These are phyloP conservation scores for Yponomeuta sedellus DNA, from an alignment of 2,888 invertebrate genomes.

Conservation along the genomic window DNA sequence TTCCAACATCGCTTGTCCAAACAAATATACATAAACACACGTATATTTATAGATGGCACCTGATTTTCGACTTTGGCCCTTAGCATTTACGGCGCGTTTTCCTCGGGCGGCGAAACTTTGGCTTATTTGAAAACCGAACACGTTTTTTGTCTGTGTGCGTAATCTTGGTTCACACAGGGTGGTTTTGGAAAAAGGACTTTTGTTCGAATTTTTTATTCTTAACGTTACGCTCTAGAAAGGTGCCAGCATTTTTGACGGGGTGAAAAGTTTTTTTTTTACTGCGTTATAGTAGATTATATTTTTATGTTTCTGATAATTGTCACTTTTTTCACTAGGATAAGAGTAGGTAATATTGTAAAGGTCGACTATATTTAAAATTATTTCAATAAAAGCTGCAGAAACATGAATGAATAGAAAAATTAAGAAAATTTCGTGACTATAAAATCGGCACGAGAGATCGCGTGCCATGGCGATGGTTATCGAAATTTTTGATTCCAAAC, in stretches of 20 bases:
- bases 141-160: conserved; percentile 36
- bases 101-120: conserved; percentile 21
- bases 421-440: not conserved
- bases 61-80: conserved; percentile 16
- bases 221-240: not conserved
- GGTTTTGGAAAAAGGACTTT: conserved; percentile 22
- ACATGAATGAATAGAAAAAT: not conserved
- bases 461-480: not conserved
- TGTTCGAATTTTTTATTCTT: not conserved
- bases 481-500: not conserved
- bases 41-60: not conserved
- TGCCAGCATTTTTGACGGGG: not conserved
- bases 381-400: no score
- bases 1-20: conserved; percentile 15
- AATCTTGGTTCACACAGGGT: conserved; percentile 32
- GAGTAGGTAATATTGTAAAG: not conserved
- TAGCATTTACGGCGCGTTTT: conserved; percentile 24
- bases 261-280: not conserved
- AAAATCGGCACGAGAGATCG: not conserved
- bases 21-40: conserved; percentile 15
- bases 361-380: no score
- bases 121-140: conserved; percentile 46
- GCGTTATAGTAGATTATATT: not conserved
- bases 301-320: not conserved
- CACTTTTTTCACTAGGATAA: not conserved